Base-by-base conservation (phyloP, 2,888 invertebrate species). In the Cryptocephalus moraei region DNA sequence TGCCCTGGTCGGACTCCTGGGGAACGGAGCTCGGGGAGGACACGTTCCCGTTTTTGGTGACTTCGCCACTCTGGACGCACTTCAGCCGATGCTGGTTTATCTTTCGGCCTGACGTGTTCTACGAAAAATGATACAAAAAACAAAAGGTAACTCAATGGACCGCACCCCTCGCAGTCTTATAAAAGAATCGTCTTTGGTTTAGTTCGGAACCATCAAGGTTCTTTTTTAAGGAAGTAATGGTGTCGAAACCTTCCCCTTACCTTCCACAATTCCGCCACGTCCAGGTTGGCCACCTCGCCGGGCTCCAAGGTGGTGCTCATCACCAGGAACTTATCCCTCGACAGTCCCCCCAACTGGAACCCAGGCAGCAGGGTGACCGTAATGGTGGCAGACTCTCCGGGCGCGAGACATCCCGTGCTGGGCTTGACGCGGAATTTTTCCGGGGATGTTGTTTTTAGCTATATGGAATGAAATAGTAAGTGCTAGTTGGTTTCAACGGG, bases 401-500 rank as follows among this genome's bases (percentile, higher is more conserved):
- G 79, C 1, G 75, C 71, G 44, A 95, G 66, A 8, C 81, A 73
- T 0, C 94, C 94, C 8, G 84, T 81, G 59, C 90, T 91, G 0
- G 94, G 95, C 45, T 91, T 79, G 1, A 97, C 96, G 32, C 91
- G 76, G 72, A 92, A 96, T 69, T 93, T 94, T 61, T 94, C 92
- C 0, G 95, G 96, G 0, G 93, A 87, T 4, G 95, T 96, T 10
- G 95, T 96, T 71, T 96, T 89, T 52, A 96, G 86, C 86, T 95
- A 73, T 13, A 6, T 10, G 48, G 40, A 11, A 45, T 48, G 39
- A 11, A 11, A 41, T 45, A 32, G 12, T 32, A 45, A 31, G 11
- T 32, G 1, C 32, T 33, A 9, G 11, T 44, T 12, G 8, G 9
- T 8, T 34, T 8, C 8, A 12, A n/a, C 33, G 14, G 12, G 3